phyloP scores from a whole-genome alignment of 2,113 vertebrate genomes.

The Eira barbara region DNA sequence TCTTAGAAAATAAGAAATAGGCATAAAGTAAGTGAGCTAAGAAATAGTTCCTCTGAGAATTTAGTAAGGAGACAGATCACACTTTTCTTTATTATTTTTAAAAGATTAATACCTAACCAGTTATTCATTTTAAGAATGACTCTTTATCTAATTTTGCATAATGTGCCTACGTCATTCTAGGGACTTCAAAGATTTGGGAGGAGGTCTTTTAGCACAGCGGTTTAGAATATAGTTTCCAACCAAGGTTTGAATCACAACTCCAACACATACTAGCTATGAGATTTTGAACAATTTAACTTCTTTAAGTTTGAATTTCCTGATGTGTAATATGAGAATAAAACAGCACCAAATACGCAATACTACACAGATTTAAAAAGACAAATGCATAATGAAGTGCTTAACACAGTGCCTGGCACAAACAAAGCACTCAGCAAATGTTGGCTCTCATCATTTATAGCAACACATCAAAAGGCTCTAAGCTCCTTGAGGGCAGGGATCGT shows the following conservation, averaged over 20 bases:
- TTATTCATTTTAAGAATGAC: constrained; percentile 60
- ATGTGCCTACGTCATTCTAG: constrained; percentile 17
- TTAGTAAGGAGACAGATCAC: constrained; percentile 56
- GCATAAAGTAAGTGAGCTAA: constrained; percentile 33
- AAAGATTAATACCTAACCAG: constrained; percentile 66
- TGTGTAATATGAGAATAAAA: constrained; percentile 21
- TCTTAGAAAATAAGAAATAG: not conserved
- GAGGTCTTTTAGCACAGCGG: not conserved
- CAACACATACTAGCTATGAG: not conserved
- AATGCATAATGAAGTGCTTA: not conserved
- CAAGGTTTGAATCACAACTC: not conserved
- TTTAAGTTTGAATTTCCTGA: constrained; percentile 32
- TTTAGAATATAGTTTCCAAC: not conserved
- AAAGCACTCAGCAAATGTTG: not conserved
- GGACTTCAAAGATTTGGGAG: not conserved
- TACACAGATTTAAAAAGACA: not conserved
- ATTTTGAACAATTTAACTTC: not conserved
- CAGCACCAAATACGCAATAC: not conserved
- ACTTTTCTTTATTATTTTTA: constrained; percentile 63
- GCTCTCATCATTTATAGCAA: not conserved
- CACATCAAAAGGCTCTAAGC: not conserved
- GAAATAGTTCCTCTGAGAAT: constrained; percentile 46
- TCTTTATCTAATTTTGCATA: constrained; percentile 55
- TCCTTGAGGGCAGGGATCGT: not conserved
- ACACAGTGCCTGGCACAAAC: not conserved